Conservation (phyloP, 2,113 vertebrate species). For the Progne subis region DNA sequence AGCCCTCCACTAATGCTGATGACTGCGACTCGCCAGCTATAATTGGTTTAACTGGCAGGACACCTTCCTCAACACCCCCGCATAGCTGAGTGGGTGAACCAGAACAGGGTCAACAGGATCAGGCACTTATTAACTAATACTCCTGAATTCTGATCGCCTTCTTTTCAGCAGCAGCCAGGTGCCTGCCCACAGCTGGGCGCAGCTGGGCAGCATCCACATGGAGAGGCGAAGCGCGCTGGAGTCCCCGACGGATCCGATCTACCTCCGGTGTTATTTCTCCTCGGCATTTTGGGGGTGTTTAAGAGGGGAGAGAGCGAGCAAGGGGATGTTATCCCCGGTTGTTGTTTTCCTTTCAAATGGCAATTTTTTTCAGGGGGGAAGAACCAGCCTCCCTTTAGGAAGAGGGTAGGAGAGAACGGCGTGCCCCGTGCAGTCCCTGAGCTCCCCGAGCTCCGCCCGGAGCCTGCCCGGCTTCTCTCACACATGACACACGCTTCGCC, state of each 20-base stretch:
- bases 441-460: neutral
- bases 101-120: constrained; percentile 64
- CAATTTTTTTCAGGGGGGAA: neutral
- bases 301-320: rapidly evolving
- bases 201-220: neutral
- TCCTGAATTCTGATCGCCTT: constrained; percentile 34
- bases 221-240: neutral
- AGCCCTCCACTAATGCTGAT: constrained; percentile 26
- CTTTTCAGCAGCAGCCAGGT: constrained; percentile 15
- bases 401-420: neutral
- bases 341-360: neutral
- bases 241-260: rapidly evolving
- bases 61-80: constrained; percentile 61
- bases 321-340: rapidly evolving
- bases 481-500: neutral
- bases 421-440: neutral
- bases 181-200: neutral
- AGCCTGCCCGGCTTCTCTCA: neutral
- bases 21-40: constrained; percentile 43
- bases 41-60: constrained; percentile 62
- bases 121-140: constrained; percentile 66
- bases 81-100: constrained; percentile 59
- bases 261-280: rapidly evolving
- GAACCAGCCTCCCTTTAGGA: rapidly evolving
- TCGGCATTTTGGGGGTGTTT: too few relatives aligned